These are phyloP conservation scores for Gymnopithys bicolor DNA, from an alignment of 2,797 vertebrate species.

Conservation along the genomic window DNA sequence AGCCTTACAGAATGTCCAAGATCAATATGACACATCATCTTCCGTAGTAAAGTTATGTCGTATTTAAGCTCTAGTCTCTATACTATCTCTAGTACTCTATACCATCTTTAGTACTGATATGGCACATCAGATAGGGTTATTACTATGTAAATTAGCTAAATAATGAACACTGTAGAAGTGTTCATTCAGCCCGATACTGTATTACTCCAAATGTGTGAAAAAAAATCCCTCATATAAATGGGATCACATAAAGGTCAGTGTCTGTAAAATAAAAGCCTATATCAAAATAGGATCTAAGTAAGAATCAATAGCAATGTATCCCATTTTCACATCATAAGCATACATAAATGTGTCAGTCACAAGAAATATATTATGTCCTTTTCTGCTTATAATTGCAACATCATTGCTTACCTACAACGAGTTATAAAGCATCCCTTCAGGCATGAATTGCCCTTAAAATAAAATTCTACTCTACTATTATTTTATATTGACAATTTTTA, in stretches of 20 bases:
- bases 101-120: slow-evolving; percentile 53
- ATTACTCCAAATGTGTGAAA: slow-evolving; percentile 15
- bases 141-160: slow-evolving; percentile 75
- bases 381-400: slow-evolving; percentile 42
- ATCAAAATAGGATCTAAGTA: slow-evolving; percentile 63
- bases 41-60: slow-evolving; percentile 30
- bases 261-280: slow-evolving; percentile 71
- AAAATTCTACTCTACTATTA: slow-evolving; percentile 8
- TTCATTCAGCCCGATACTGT: slow-evolving; percentile 68
- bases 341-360: slow-evolving; percentile 57
- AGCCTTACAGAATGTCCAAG: background rate
- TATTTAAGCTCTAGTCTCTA: slow-evolving; percentile 55
- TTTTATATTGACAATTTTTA: slow-evolving; percentile 24
- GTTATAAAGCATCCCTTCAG: slow-evolving; percentile 31
- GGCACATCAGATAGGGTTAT: slow-evolving; percentile 53
- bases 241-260: slow-evolving; percentile 72
- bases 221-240: slow-evolving; percentile 61
- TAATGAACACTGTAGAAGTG: slow-evolving; percentile 61
- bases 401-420: slow-evolving; percentile 19
- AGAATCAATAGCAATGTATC: slow-evolving; percentile 60
- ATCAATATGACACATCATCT: background rate
- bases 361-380: slow-evolving; percentile 9
- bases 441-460: slow-evolving; percentile 51
- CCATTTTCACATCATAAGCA: slow-evolving; percentile 44
- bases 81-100: slow-evolving; percentile 45